Evolutionary conservation across 2,888 invertebrate species (phyloP), one percentile per base, ranked within the genome.

Genomic region (Eristalis intricaria): DNA sequence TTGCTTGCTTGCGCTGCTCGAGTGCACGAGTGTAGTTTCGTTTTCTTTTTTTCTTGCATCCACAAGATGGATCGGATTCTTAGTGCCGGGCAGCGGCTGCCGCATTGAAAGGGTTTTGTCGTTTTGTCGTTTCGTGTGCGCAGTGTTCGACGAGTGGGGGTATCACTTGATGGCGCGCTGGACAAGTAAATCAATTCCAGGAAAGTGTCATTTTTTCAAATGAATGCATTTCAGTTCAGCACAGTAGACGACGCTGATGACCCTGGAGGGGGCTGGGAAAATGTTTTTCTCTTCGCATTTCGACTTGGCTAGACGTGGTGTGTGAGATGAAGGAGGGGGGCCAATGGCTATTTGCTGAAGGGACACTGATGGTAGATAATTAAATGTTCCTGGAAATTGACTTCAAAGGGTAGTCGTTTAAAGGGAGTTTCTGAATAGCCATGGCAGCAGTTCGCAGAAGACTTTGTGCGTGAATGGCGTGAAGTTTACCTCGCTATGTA

Each of bases 171-270:
- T 66, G 61, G 43, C 32, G 43, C 32, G 50, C 75, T 68, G 79
- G 79, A 87, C 87, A 84, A 69, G 70, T 87, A 84, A 84, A 87
- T 87, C 87, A 84, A 87, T 87, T 87, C 73, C 83, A 83, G 79
- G 87, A 80, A 87, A 87, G 84, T 84, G 84, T 83, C 83, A 79
- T 83, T 87, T 87, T 87, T 83, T 83, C 78, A 83, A 87, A 71
- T 83, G 86, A 87, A 66, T 83, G 78, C 86, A 82, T 86, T 86
- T 61, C 50, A 50, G 70, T 26, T 26, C 26, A 26, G n/a, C n/a
- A 40, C 40, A 0, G 15, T 2, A 15, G 4, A 7, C 1, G n/a
- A 43, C 19, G 50, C 4, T 50, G 50, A 50, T 60, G 23, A 23
- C 23, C 11, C 13, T 13, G 23, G 60, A 22, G 10, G 19, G 7